Evolutionary conservation across 2,888 invertebrate species (phyloP), one percentile per base, ranked within the genome.

Genomic region (Junonia oenone): DNA sequence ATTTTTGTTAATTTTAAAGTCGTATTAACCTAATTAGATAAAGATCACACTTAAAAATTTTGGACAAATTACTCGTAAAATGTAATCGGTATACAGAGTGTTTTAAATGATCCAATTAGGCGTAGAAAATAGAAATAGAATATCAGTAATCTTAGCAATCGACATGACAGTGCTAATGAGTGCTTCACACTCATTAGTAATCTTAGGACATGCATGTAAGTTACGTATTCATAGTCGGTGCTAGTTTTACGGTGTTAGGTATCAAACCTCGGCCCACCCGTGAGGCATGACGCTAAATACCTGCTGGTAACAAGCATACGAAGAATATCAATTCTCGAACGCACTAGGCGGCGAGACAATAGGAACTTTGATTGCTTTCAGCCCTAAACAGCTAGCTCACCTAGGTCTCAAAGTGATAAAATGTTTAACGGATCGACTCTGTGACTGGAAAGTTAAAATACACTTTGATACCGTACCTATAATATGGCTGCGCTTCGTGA

Each of bases 321-420:
- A 71, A 63, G 82, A 83, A 86, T 86, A 82, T 75, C 76, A 84
- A 84, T 83, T 77, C 71, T 75, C 61, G 59, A 58, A 54, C 19
- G 15, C 50, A 33, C 45, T 22, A 48, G 40, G 45, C 19, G 64
- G 38, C 35, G 26, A 47, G 65, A 81, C 79, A 81, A 82, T 83
- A 69, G 76, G 61, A 67, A 54, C 63, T 65, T 80, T 83, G 75
- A 84, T 85, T 77, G 72, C 76, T 78, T 81, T 78, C 76, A 77
- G 76, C 69, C 81, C 80, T 76, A 75, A 50, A 53, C 17, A 29
- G 71, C 63, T 56, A 56, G 73, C 65, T 57, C 59, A 31, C 48
- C 29, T 29, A 48, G 14, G 45, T 51, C 43, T 35, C 29, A 15
- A 38, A 43, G 15, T 40, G 37, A 14, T 47, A 31, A 15, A 35